These are phyloP conservation scores for Callionymus lyra DNA, from an alignment of 2,113 vertebrate genomes.

Conservation along the genomic window DNA sequence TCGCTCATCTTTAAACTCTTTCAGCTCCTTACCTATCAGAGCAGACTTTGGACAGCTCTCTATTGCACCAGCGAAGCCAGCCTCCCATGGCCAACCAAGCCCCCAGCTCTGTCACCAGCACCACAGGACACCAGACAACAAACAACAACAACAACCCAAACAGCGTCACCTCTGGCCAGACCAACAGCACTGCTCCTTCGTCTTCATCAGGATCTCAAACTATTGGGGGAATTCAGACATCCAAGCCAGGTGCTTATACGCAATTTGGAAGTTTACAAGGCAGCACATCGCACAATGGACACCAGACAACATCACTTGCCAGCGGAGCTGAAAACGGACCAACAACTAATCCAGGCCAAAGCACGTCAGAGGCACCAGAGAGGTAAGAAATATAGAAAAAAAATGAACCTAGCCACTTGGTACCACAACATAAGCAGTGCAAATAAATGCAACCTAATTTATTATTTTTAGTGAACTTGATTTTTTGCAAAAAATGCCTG, in stretches of 20 bases:
- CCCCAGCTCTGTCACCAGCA: constrained; percentile 56
- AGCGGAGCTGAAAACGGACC: constrained; percentile 64
- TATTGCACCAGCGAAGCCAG: constrained; percentile 84
- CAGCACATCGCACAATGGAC: constrained; percentile 61
- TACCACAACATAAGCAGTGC: not conserved
- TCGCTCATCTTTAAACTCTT: constrained; percentile 6
- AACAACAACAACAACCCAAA: constrained; percentile 70
- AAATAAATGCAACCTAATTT: not conserved
- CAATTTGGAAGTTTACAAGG: constrained; percentile 74
- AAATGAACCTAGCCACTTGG: not conserved
- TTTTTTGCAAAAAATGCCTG: not conserved
- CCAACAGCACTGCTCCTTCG: constrained; percentile 72
- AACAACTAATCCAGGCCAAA: constrained; percentile 64
- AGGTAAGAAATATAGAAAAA: constrained; percentile 62
- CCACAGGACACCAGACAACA: constrained; percentile 70
- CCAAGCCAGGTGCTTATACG: constrained; percentile 79
- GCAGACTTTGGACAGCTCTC: constrained; percentile 84
- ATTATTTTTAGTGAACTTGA: not conserved
- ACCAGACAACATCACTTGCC: constrained; percentile 54
- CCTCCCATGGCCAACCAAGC: constrained; percentile 61
- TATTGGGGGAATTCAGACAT: constrained; percentile 63
- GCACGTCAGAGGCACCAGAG: constrained; percentile 77
- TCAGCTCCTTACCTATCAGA: constrained; percentile 89
- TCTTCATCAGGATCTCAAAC: constrained; percentile 71
- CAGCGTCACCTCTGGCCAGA: constrained; percentile 64